phyloP scores from a whole-genome alignment of 2,888 invertebrate species.

The Leptura quadrifasciata region DNA sequence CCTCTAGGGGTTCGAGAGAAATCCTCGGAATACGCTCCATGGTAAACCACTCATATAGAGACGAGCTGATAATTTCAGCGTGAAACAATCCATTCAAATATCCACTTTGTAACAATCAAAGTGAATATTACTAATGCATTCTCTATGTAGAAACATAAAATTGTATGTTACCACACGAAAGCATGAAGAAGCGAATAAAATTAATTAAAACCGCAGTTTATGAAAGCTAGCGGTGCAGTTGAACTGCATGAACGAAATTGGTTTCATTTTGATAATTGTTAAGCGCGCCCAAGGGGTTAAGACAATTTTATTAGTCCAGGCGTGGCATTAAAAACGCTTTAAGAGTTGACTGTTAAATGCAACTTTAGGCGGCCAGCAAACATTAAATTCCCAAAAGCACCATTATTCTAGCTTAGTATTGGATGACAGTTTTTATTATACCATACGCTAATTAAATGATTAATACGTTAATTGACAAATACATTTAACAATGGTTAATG shows the following conservation, averaged over 20 bases:
- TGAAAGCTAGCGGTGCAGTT: not conserved
- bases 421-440: not conserved
- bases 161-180: not conserved
- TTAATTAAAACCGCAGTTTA: not conserved
- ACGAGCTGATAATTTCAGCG: not conserved
- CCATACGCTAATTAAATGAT: not conserved
- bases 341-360: not conserved
- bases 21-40: not conserved
- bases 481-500: no score
- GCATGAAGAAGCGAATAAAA: not conserved
- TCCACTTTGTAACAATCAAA: not conserved
- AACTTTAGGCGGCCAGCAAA: not conserved
- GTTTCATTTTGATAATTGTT: slow-evolving; percentile 7
- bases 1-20: not conserved
- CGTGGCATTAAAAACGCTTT: not conserved
- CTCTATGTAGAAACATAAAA: not conserved
- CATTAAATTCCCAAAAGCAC: not conserved
- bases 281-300: not conserved
- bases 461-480: no score
- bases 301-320: not conserved
- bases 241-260: not conserved
- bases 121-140: not conserved
- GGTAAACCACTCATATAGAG: not conserved
- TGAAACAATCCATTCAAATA: not conserved
- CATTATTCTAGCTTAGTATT: not conserved